Evolutionary conservation across 2,113 vertebrate species (phyloP).

Genomic region (Grallaria varia): DNA sequence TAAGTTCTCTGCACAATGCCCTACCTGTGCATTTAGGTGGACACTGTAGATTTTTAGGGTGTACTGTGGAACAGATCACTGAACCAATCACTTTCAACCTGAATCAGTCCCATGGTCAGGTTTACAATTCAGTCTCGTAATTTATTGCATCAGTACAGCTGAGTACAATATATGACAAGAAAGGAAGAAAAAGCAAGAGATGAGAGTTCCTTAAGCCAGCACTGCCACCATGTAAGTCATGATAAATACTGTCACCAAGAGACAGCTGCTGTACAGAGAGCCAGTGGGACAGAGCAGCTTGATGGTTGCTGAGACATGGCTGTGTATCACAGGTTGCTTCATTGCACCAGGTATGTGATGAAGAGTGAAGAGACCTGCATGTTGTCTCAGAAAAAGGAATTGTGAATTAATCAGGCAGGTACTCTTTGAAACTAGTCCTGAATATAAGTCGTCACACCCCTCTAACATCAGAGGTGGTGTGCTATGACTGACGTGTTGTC

Average conservation of each 20-base stretch:
- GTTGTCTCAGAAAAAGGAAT: not conserved
- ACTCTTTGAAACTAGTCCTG: not conserved
- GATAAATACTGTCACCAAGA: not conserved
- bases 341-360: not conserved
- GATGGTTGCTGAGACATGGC: not conserved
- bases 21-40: not conserved
- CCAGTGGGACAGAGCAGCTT: not conserved
- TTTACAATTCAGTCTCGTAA: not conserved
- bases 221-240: not conserved
- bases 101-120: not conserved
- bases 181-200: not conserved
- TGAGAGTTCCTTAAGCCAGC: not conserved
- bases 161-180: not conserved
- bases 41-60: not conserved
- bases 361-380: not conserved
- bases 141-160: not conserved
- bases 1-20: not conserved
- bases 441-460: not conserved
- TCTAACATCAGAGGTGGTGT: not conserved
- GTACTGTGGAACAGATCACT: not conserved
- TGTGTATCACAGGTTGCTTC: not conserved
- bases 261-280: not conserved
- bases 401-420: not conserved
- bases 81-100: not conserved
- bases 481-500: fast-evolving